phyloP scores from a whole-genome alignment of 2,888 invertebrate genomes.

The Leptopilina drosophilae region DNA sequence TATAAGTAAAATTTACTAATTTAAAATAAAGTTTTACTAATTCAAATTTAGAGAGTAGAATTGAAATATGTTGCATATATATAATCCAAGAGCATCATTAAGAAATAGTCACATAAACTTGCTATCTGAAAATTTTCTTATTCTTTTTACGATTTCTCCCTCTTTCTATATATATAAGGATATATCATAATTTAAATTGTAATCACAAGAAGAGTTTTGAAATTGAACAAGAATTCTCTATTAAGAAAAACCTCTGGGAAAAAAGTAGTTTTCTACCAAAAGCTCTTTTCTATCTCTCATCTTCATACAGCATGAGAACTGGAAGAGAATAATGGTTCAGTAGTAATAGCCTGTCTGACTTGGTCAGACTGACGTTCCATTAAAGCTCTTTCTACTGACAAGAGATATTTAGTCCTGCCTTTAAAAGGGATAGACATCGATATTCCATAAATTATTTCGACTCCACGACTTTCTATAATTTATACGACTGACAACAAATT shows the following conservation, averaged over 20 bases:
- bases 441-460: slow-evolving; percentile 14
- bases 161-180: background rate
- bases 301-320: slow-evolving; percentile 37
- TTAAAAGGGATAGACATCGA: slow-evolving; percentile 5
- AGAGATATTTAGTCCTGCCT: slow-evolving; percentile 16
- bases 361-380: slow-evolving; percentile 37
- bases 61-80: background rate
- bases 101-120: background rate
- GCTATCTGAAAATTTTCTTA: background rate
- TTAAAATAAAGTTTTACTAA: no score
- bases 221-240: slow-evolving; percentile 17
- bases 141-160: background rate
- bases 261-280: slow-evolving; percentile 34
- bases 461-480: background rate
- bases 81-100: background rate
- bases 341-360: slow-evolving; percentile 39
- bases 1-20: no score
- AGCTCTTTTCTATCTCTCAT: slow-evolving; percentile 30
- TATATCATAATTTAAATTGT: slow-evolving; percentile 35
- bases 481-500: background rate
- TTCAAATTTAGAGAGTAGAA: no score
- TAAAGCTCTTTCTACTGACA: slow-evolving; percentile 24
- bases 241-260: slow-evolving; percentile 21
- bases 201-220: slow-evolving; percentile 22
- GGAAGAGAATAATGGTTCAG: slow-evolving; percentile 38